Percentiles rank a stretch among this genome's conserved stretches.
Conservation (phyloP, 1,140 invertebrate species). For the Hylaeus anthracinus region DNA sequence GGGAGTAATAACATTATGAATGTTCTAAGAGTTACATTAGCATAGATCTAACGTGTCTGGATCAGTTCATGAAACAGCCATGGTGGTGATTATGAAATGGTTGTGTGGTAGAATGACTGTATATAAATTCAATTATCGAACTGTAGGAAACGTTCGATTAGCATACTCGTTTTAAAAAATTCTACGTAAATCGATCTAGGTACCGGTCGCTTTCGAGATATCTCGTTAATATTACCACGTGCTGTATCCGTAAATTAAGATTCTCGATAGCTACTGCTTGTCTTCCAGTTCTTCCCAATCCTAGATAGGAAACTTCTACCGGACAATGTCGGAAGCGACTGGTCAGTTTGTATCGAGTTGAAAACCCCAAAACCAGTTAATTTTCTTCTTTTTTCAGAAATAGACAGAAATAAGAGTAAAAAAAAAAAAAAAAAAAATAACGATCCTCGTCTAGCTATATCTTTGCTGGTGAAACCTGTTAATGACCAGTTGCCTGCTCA, state of each 20-base stretch:
- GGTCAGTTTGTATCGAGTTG: too few species aligned
- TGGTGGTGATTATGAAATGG: background rate
- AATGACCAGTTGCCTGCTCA: constrained; percentile 35
- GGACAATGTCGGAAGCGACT: background rate
- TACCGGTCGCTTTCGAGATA: background rate
- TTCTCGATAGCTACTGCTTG: background rate
- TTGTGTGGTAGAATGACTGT: background rate
- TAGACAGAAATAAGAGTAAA: background rate
- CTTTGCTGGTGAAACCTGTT: constrained; percentile 37
- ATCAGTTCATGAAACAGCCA: background rate
- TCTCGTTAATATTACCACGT: background rate
- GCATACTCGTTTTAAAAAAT: background rate
- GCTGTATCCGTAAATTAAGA: background rate
- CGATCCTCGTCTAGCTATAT: constrained; percentile 24
- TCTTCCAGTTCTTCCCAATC: background rate
- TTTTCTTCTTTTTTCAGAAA: background rate
- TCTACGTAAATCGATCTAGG: background rate
- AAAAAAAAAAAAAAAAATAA: background rate
- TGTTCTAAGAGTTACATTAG: background rate
- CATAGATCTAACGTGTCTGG: background rate
- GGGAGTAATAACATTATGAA: too few species aligned
- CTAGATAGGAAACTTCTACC: background rate
- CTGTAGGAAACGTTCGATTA: background rate
- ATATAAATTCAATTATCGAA: background rate
- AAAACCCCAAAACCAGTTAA: background rate